These are phyloP conservation scores for Drosophila cognata DNA, from an alignment of 2,888 invertebrate species.

Conservation along the genomic window DNA sequence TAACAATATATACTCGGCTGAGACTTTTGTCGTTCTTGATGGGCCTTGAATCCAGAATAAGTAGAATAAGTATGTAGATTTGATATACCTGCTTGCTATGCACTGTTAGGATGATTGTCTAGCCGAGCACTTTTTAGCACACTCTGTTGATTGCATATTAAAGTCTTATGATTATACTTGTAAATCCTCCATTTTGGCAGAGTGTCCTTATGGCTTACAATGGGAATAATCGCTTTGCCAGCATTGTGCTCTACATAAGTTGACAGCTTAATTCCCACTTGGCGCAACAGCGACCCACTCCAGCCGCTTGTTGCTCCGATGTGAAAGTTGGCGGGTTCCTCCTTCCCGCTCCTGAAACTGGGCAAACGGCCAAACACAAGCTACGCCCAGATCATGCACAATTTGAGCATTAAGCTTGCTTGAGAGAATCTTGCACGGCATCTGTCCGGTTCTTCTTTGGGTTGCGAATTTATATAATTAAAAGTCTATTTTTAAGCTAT, in stretches of 20 bases:
- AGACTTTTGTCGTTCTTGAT: not conserved
- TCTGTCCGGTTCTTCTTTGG: conserved; percentile 53
- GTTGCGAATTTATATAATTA: conserved; percentile 18
- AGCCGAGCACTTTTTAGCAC: not conserved
- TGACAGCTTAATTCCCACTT: conserved; percentile 15
- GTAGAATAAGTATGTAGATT: not conserved
- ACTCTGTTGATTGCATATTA: not conserved
- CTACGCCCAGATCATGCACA: conserved; percentile 45
- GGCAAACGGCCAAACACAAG: conserved; percentile 30
- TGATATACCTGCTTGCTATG: not conserved
- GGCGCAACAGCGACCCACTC: not conserved
- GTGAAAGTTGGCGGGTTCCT: conserved; percentile 38
- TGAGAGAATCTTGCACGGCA: conserved; percentile 34
- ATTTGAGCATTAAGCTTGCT: conserved; percentile 10
- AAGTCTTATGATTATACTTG: not conserved
- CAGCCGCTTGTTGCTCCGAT: conserved; percentile 10
- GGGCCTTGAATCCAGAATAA: not conserved
- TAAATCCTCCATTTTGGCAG: not conserved
- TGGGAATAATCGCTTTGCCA: conserved; percentile 37
- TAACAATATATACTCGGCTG: not conserved
- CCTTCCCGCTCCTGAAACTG: conserved; percentile 40
- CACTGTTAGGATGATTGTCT: not conserved
- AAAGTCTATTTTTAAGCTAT: not conserved
- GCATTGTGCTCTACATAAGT: conserved; percentile 52
- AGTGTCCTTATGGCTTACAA: not conserved